phyloP scores from a whole-genome alignment of 2,888 invertebrate species.

The Pammene fasciana region DNA sequence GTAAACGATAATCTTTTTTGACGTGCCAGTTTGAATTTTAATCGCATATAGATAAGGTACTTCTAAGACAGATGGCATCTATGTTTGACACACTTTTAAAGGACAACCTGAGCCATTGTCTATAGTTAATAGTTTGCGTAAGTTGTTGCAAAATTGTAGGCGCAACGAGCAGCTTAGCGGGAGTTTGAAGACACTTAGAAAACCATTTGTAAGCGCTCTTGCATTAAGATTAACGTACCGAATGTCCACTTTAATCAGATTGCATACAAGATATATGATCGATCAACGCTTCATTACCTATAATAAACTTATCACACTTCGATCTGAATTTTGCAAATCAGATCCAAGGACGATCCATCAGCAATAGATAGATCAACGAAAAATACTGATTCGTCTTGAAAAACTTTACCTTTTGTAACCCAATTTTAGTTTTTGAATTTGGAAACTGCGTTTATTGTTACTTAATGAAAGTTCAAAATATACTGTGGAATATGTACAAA shows the following conservation, averaged over 20 bases:
- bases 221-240: background rate
- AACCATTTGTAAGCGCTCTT: background rate
- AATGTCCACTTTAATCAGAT: background rate
- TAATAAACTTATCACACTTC: too few species aligned
- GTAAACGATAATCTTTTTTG: slow-evolving; percentile 43
- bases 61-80: slow-evolving; percentile 3
- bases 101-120: slow-evolving; percentile 74
- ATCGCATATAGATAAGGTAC: slow-evolving; percentile 6
- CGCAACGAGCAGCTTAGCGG: slow-evolving; percentile 6
- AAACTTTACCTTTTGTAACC: too few species aligned
- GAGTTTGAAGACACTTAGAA: slow-evolving; percentile 12
- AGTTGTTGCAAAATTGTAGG: slow-evolving; percentile 33
- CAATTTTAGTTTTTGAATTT: too few species aligned
- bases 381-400: too few species aligned
- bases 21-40: slow-evolving; percentile 9
- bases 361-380: too few species aligned
- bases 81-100: slow-evolving; percentile 70
- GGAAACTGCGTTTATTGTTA: too few species aligned
- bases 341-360: too few species aligned
- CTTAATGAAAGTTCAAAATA: too few species aligned
- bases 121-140: slow-evolving; percentile 48
- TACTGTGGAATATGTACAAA: too few species aligned
- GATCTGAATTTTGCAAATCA: too few species aligned
- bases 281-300: background rate
- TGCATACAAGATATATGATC: background rate